phyloP scores from a whole-genome alignment of 2,797 vertebrate species.

The Tarsius wallacei region DNA sequence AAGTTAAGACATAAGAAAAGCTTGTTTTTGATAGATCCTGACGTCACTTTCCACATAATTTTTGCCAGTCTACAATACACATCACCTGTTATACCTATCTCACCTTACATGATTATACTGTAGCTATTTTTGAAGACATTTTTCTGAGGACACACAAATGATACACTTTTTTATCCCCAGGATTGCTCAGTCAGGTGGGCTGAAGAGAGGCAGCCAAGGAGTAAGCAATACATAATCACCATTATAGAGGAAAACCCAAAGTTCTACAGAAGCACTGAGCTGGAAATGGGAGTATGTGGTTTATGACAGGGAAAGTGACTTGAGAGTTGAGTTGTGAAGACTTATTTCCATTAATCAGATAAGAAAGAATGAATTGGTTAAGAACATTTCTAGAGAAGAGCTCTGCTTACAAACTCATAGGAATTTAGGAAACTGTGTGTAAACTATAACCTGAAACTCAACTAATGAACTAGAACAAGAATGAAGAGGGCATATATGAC shows the following conservation, averaged over 20 bases:
- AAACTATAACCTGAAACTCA: slow-evolving; percentile 19
- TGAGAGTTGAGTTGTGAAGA: not conserved
- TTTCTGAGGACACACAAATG: not conserved
- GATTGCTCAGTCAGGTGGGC: not conserved
- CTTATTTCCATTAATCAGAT: not conserved
- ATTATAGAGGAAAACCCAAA: not conserved
- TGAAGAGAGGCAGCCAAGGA: not conserved
- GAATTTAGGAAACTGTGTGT: not conserved
- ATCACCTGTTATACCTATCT: not conserved
- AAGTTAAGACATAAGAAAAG: not conserved
- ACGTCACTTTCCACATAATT: not conserved
- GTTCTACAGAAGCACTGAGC: not conserved
- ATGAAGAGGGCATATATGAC: not conserved
- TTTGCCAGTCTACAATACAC: not conserved
- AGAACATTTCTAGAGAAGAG: not conserved
- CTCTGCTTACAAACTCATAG: not conserved
- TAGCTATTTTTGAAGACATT: not conserved
- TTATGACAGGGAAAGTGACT: not conserved
- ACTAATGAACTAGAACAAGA: not conserved
- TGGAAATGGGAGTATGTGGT: not conserved
- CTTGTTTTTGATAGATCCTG: not conserved
- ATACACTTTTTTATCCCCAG: not conserved
- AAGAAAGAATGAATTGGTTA: not conserved
- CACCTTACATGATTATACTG: not conserved
- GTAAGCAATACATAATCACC: not conserved